A percentile compares a stretch with the other conserved stretches of the same genome.
phyloP scores from a whole-genome alignment of 2,113 vertebrate genomes.

The Helogale parvula region DNA sequence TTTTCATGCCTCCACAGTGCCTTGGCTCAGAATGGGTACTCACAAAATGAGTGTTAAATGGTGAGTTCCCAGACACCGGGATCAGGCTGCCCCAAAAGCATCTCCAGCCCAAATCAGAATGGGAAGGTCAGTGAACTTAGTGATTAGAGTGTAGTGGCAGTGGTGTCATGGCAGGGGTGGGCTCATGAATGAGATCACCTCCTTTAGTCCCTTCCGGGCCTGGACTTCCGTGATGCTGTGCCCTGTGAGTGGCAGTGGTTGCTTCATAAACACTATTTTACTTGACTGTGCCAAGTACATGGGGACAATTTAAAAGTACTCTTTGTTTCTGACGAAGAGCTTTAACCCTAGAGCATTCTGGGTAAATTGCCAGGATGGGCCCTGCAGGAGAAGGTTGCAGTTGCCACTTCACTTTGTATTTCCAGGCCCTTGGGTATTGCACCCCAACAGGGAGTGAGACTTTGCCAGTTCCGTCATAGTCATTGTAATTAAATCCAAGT shows the following conservation, averaged over 20 bases:
- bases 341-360: conserved; percentile 40
- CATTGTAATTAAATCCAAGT: conserved; percentile 76
- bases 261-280: conserved; percentile 36
- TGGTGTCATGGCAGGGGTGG: not conserved
- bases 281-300: conserved; percentile 40
- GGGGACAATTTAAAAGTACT: conserved; percentile 53
- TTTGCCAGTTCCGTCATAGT: conserved; percentile 67
- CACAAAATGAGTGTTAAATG: not conserved
- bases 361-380: conserved; percentile 42
- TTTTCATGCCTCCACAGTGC: not conserved
- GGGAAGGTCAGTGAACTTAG: not conserved
- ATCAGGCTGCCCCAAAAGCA: not conserved
- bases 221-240: not conserved
- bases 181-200: not conserved
- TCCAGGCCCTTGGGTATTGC: conserved; percentile 69
- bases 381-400: conserved; percentile 50
- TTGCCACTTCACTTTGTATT: conserved; percentile 58
- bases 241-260: not conserved
- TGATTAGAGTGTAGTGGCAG: not conserved
- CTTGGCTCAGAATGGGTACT: not conserved
- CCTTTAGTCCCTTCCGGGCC: not conserved
- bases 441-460: conserved; percentile 59
- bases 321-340: conserved; percentile 59
- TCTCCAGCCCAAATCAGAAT: not conserved
- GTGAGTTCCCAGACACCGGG: not conserved